Evolutionary conservation across 2,113 vertebrate species (phyloP).

Genomic region (Phalacrocorax pelagicus): DNA sequence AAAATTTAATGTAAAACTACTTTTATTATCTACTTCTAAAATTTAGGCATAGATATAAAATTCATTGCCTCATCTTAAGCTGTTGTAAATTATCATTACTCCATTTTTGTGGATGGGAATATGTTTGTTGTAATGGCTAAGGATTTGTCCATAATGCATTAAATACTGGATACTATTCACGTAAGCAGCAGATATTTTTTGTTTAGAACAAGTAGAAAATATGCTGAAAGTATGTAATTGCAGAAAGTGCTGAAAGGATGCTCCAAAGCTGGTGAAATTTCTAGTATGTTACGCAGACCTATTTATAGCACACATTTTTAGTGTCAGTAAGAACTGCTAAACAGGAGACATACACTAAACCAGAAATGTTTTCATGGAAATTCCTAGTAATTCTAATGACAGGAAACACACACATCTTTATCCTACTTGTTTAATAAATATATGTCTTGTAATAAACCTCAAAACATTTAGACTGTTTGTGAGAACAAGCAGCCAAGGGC

Average conservation of each 20-base stretch:
- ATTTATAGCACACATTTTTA: background rate
- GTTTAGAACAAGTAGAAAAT: background rate
- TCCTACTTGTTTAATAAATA: background rate
- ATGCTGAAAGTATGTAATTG: background rate
- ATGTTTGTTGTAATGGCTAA: background rate
- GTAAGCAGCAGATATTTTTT: background rate
- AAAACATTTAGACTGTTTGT: background rate
- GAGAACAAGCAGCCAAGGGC: background rate
- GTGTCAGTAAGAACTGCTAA: background rate
- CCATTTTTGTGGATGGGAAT: background rate
- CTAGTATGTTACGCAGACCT: background rate
- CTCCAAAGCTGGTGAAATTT: background rate
- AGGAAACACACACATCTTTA: background rate
- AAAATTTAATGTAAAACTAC: background rate
- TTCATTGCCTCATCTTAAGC: background rate
- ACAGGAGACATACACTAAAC: background rate
- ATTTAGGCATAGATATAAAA: background rate
- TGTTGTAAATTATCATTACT: background rate
- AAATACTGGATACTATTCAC: background rate
- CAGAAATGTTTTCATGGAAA: background rate
- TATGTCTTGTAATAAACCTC: background rate
- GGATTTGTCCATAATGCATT: background rate
- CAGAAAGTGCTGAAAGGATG: background rate
- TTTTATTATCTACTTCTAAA: background rate
- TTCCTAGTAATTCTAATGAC: background rate